A percentile compares a stretch with the other conserved stretches of the same genome.
Conservation (phyloP, 2,797 vertebrate genomes). For the Macrochelys suwanniensis region DNA sequence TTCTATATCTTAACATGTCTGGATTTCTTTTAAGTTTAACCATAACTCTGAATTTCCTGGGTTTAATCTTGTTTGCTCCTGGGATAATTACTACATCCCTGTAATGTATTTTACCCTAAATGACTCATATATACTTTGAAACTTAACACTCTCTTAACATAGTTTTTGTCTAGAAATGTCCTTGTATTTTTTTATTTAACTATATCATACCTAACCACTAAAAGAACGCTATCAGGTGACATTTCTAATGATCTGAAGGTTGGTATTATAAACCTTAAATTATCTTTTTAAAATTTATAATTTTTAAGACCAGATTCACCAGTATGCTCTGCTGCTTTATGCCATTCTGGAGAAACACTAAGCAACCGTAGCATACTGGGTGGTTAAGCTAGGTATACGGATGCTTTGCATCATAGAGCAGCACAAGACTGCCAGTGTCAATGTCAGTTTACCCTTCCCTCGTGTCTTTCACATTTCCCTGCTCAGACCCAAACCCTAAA, state of each 20-base stretch:
- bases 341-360: neutral
- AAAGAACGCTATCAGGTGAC: neutral
- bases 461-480: neutral
- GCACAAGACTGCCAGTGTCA: neutral
- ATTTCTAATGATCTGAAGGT: neutral
- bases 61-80: neutral
- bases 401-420: neutral
- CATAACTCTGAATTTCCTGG: neutral
- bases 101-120: neutral
- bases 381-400: neutral
- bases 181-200: neutral
- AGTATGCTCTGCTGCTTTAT: neutral
- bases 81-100: neutral
- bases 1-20: neutral
- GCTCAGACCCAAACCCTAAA: neutral
- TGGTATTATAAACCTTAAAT: neutral
- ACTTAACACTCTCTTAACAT: neutral
- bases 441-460: neutral
- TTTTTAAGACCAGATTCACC: neutral
- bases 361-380: neutral
- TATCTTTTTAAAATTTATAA: neutral
- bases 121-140: neutral
- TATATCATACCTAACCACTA: neutral
- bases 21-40: neutral
- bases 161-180: neutral